These are phyloP conservation scores for Psettodes erumei DNA, from an alignment of 2,113 vertebrate species.

Conservation along the genomic window DNA sequence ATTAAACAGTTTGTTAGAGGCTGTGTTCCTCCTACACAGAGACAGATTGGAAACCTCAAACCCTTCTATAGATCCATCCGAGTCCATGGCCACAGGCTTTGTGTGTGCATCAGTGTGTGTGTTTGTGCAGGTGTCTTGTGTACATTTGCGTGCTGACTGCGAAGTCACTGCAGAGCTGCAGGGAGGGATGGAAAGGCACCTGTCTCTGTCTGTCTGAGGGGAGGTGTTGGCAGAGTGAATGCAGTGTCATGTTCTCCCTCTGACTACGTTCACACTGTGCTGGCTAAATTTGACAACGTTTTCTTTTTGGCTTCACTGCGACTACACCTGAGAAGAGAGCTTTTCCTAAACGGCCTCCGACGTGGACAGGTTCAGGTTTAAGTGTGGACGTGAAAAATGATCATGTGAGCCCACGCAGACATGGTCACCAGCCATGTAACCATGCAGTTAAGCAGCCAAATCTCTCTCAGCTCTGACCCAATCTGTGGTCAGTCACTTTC, in stretches of 20 bases:
- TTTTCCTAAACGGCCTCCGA: neutral
- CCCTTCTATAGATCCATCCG: constrained; percentile 35
- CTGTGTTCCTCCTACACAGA: constrained; percentile 63
- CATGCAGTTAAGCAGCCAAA: neutral
- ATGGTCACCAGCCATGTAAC: neutral
- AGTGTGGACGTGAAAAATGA: neutral
- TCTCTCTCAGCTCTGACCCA: neutral
- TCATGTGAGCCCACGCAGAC: neutral
- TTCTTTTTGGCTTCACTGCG: neutral
- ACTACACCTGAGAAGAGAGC: constrained; percentile 1
- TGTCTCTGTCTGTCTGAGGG: constrained; percentile 73
- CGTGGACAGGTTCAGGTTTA: neutral
- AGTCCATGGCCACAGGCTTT: constrained; percentile 44
- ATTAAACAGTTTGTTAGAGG: constrained; percentile 64
- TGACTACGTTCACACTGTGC: constrained; percentile 19
- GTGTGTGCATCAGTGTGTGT: constrained; percentile 20
- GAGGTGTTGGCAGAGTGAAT: constrained; percentile 45
- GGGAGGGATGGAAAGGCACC: constrained; percentile 61
- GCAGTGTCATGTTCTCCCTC: constrained; percentile 70
- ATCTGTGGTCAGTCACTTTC: neutral
- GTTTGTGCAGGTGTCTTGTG: constrained; percentile 33
- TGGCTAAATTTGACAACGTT: constrained; percentile 20
- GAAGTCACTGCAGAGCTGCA: constrained; percentile 17
- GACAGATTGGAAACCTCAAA: constrained; percentile 56
- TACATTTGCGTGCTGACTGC: constrained; percentile 27